These are phyloP conservation scores for Siniperca knerii DNA, from an alignment of 2,113 vertebrate genomes.

Conservation along the genomic window DNA sequence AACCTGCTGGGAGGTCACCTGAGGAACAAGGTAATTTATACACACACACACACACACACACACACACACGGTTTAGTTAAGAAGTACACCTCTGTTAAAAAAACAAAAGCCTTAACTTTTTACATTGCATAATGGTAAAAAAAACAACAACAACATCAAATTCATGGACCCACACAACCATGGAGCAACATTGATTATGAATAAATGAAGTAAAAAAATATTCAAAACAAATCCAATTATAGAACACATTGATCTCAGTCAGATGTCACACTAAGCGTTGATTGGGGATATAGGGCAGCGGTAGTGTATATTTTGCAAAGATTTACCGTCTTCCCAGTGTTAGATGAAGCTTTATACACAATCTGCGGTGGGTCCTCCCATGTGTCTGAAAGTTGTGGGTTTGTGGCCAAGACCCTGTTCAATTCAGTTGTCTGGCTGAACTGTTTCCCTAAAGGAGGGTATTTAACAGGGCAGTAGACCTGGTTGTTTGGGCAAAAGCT, in stretches of 20 bases:
- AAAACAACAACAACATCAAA: not conserved
- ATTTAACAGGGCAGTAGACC: slow-evolving; percentile 44
- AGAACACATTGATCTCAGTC: slow-evolving; percentile 4
- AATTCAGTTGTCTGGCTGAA: slow-evolving; percentile 45
- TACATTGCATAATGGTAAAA: not conserved
- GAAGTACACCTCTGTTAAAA: no score
- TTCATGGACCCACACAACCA: not conserved
- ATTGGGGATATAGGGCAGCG: not conserved
- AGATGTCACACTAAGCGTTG: not conserved
- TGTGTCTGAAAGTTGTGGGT: slow-evolving; percentile 56
- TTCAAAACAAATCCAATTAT: not conserved
- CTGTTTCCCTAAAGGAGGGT: slow-evolving; percentile 41
- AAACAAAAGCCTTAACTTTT: not conserved
- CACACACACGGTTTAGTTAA: slow-evolving; percentile 5
- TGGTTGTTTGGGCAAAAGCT: slow-evolving; percentile 45
- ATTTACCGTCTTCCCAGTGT: slow-evolving; percentile 24
- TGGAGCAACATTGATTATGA: not conserved
- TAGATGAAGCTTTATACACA: slow-evolving; percentile 65
- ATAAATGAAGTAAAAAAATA: not conserved
- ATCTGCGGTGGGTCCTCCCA: slow-evolving; percentile 53
- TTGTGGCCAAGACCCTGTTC: slow-evolving; percentile 46
- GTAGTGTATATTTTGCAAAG: not conserved
- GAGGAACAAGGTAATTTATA: slow-evolving; percentile 69
- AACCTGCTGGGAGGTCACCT: slow-evolving; percentile 65
- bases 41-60: not conserved